A percentile compares a stretch with the other conserved stretches of the same genome.
Conservation (phyloP, 2,888 invertebrate genomes). For the Unio delphinus region DNA sequence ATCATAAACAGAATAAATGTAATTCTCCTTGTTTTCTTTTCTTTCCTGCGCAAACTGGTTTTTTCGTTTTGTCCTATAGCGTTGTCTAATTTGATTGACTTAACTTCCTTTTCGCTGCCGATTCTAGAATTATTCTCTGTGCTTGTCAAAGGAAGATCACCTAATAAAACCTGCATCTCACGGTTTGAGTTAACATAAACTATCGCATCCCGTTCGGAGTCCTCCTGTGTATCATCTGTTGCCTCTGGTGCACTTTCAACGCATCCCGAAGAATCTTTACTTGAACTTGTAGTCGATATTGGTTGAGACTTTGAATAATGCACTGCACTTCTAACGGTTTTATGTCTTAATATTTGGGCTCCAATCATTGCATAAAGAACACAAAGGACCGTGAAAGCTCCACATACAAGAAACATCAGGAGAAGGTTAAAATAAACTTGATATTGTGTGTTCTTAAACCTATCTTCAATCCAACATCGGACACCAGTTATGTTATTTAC, state of each 20-base stretch:
- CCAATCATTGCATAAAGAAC: conserved; percentile 42
- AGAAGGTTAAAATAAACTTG: conserved; percentile 41
- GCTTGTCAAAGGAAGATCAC: too few relatives aligned
- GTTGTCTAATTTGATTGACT: neutral
- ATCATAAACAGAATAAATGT: conserved; percentile 50
- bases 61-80: neutral
- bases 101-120: too few relatives aligned
- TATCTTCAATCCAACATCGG: conserved; percentile 46
- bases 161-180: too few relatives aligned
- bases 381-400: conserved; percentile 22
- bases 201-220: too few relatives aligned
- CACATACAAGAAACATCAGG: conserved; percentile 37
- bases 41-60: neutral
- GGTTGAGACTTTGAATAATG: too few relatives aligned
- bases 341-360: conserved; percentile 17
- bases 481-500: conserved; percentile 31
- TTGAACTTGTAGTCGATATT: too few relatives aligned
- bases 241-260: too few relatives aligned
- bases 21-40: conserved; percentile 22
- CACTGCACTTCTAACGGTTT: neutral
- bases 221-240: too few relatives aligned
- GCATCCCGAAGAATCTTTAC: too few relatives aligned
- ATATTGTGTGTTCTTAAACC: conserved; percentile 25
- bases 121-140: too few relatives aligned
- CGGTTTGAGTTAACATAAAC: too few relatives aligned